Evolutionary conservation across 1,140 invertebrate genomes (phyloP).

Genomic region (Hylaeus volcanicus): DNA sequence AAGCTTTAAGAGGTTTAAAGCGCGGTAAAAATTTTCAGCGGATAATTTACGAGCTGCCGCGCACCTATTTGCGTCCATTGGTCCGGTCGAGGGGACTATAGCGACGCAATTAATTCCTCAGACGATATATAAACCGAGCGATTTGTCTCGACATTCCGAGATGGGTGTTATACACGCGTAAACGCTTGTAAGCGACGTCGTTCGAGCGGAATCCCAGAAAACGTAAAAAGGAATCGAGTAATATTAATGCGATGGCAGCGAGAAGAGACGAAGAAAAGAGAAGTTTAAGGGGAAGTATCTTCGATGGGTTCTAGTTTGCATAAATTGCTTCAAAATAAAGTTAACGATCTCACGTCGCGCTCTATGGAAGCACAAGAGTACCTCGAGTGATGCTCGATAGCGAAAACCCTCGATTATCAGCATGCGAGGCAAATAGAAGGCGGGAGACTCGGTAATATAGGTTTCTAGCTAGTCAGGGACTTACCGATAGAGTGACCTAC

Average conservation of each 20-base stretch:
- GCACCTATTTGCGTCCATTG: constrained; percentile 35
- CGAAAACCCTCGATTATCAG: too few relatives aligned
- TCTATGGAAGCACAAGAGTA: too few relatives aligned
- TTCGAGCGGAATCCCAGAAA: constrained; percentile 20
- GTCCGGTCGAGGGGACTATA: not conserved
- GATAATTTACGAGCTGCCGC: constrained; percentile 32
- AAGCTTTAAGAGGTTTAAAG: too few relatives aligned
- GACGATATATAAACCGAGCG: constrained; percentile 42
- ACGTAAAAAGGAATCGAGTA: constrained; percentile 13
- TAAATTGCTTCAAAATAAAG: too few relatives aligned
- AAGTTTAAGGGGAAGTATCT: not conserved
- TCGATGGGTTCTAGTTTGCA: too few relatives aligned
- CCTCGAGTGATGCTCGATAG: too few relatives aligned
- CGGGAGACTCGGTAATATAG: too few relatives aligned
- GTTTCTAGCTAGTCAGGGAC: too few relatives aligned
- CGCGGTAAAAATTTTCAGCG: constrained; percentile 9
- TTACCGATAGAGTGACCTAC: too few relatives aligned
- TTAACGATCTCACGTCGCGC: too few relatives aligned
- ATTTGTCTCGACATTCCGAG: constrained; percentile 41
- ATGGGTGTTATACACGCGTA: constrained; percentile 28
- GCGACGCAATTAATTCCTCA: constrained; percentile 45
- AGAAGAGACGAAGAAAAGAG: not conserved
- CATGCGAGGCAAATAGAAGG: too few relatives aligned
- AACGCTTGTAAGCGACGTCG: constrained; percentile 32
- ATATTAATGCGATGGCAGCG: constrained; percentile 25